Evolutionary conservation across 2,797 vertebrate species (phyloP).

Genomic region (Melanogrammus aeglefinus): DNA sequence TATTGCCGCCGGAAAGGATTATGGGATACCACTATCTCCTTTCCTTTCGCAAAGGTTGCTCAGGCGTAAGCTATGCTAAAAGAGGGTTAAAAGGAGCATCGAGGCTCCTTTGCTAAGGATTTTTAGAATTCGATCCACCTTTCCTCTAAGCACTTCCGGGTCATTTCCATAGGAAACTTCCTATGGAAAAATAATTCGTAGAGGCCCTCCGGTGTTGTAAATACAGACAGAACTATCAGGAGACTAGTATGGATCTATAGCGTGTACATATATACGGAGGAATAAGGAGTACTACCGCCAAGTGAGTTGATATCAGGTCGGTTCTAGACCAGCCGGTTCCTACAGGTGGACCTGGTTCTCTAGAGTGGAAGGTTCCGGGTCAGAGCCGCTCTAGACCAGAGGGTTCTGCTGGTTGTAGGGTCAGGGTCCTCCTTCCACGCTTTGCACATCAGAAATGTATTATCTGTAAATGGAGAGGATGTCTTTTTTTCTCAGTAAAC

Average conservation of each 20-base stretch:
- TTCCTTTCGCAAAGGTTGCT: too few relatives aligned
- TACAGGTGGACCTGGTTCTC: slow-evolving; percentile 56
- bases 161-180: too few relatives aligned
- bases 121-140: too few relatives aligned
- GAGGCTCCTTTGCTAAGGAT: too few relatives aligned
- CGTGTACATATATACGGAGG: slow-evolving; percentile 49
- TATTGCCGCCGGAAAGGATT: too few relatives aligned
- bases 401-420: slow-evolving; percentile 59
- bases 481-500: slow-evolving; percentile 42
- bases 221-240: slow-evolving; percentile 67
- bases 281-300: slow-evolving; percentile 73
- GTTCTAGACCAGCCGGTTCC: slow-evolving; percentile 40
- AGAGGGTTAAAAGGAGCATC: too few relatives aligned
- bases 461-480: slow-evolving; percentile 69
- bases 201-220: slow-evolving; percentile 61
- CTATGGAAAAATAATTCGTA: too few relatives aligned
- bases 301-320: slow-evolving; percentile 89
- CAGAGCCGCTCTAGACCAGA: background rate
- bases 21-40: too few relatives aligned
- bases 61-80: too few relatives aligned
- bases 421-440: slow-evolving; percentile 40
- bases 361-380: slow-evolving; percentile 20
- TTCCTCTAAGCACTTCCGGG: too few relatives aligned
- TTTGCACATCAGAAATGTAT: slow-evolving; percentile 73
- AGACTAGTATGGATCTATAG: slow-evolving; percentile 20